Evolutionary conservation across 2,113 vertebrate genomes (phyloP), one percentile per base, ranked within the genome.

Genomic region (Phrynocephalus versicolor): DNA sequence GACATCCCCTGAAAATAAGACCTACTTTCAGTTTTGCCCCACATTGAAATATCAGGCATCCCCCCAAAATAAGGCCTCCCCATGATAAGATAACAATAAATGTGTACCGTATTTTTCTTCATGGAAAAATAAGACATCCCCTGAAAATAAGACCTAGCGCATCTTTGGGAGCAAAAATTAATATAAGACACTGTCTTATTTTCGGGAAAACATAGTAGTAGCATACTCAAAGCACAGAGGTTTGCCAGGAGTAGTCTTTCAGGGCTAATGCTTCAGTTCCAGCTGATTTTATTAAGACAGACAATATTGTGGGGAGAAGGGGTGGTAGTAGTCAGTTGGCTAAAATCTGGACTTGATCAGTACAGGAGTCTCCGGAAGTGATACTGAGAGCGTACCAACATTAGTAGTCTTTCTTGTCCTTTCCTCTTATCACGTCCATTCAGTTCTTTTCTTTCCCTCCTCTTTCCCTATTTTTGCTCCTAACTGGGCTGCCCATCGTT

Each of bases 341-440:
- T 18, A 16, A 2, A 39, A 72, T 86, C 88, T 87, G 88, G 89
- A 86, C 87, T 81, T 89, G 83, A 45, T 45, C 65, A 83, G 70
- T 82, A 39, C 33, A 84, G 76, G 82, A 91, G 74, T 55, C 55
- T 88, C 57, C 19, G 84, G 90, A 90, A 80, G 73, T 88, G 80
- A 87, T 87, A 35, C 75, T 51, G 85, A 41, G 23, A 88, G 39
- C 76, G 71, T 4, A 25, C 41, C 55, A 10, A 74, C 62, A 81
- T 65, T 92, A 71, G 71, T 57, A 51, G 45, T 51, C 60, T 35
- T 90, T 69, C 87, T 88, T 30, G 21, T 12, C 8, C 41, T 45
- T 51, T 64, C 10, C 57, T 70, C 88, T 81, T 65, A 73, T 82
- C 23, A 80, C 81, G 79, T 74, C 69, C 79, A n/a, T 35, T 64